Evolutionary conservation across 2,888 invertebrate genomes (phyloP), one percentile per base, ranked within the genome.

Genomic region (Temnothorax rugatulus): DNA sequence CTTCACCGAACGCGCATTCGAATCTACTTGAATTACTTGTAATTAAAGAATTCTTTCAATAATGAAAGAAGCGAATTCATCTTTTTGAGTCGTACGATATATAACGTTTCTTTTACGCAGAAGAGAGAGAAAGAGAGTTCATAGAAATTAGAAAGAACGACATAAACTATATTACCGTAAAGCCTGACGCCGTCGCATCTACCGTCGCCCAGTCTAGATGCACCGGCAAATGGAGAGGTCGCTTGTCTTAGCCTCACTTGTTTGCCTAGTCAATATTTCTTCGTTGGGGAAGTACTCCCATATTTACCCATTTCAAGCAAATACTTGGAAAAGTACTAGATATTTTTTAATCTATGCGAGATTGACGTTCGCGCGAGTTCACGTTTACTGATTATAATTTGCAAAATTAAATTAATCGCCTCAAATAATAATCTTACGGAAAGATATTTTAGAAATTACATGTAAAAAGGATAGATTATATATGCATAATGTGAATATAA

Each of bases 211-310:
- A 63, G 73, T 82, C 82, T 64, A 68, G 81, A 73, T 89, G 84
- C 81, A 66, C 54, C 52, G 77, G 75, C 69, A 66, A 89, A 82
- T 79, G 83, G 76, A 86, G 64, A 84, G 89, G 87, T 85, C 83
- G 87, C 87, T 84, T 84, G 75, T 86, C 84, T 87, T 84, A 69
- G 84, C 81, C 81, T 76, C 82, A 15, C 75, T 59, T 71, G 84
- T 89, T 87, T 87, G 84, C 89, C 86, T 61, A 81, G 89, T 87
- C 84, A 89, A 89, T 89, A 89, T 89, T 89, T 89, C 89, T 57
- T 81, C 84, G 83, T 79, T 74, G 88, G 87, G 83, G 84, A 86
- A 89, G 85, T 89, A 86, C 86, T 81, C 84, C 82, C 52, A 76
- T 86, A 84, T 89, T 89, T 89, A 75, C 89, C 74, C 86, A 86